Evolutionary conservation across 2,797 vertebrate genomes (phyloP).

Genomic region (Eulemur coronatus): DNA sequence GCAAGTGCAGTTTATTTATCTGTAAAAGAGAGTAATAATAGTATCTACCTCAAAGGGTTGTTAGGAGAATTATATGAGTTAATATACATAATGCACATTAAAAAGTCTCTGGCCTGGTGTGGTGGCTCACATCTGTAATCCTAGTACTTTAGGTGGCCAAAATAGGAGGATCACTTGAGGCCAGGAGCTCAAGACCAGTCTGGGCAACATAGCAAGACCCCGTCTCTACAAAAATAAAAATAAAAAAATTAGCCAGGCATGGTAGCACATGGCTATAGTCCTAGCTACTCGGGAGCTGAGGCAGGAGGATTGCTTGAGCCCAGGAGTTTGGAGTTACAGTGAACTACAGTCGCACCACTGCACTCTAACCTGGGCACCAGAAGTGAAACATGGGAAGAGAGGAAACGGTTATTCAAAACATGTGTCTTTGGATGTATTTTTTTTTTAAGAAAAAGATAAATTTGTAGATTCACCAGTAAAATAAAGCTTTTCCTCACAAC

Average conservation of each 20-base stretch:
- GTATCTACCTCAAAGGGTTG: neutral
- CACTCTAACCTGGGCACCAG: neutral
- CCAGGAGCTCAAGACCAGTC: neutral
- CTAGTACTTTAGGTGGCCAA: neutral
- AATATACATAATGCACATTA: neutral
- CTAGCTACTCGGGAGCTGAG: neutral
- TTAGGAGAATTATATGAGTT: neutral
- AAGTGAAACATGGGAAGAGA: neutral
- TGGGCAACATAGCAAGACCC: neutral
- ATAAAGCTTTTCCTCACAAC: neutral
- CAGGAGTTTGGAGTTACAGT: neutral
- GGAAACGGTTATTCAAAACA: neutral
- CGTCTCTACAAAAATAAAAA: neutral
- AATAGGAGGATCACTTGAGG: neutral
- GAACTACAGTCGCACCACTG: neutral
- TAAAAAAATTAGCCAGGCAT: neutral
- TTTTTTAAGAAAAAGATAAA: neutral
- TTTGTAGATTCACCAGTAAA: neutral
- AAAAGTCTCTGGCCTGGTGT: neutral
- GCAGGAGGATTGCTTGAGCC: neutral
- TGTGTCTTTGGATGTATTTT: neutral
- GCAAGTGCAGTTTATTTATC: neutral
- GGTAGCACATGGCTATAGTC: neutral
- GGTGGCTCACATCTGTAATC: neutral
- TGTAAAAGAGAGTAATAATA: neutral